Evolutionary conservation across 2,797 vertebrate species (phyloP), one percentile per base, ranked within the genome.

Genomic region (Tympanoctomys barrerae): DNA sequence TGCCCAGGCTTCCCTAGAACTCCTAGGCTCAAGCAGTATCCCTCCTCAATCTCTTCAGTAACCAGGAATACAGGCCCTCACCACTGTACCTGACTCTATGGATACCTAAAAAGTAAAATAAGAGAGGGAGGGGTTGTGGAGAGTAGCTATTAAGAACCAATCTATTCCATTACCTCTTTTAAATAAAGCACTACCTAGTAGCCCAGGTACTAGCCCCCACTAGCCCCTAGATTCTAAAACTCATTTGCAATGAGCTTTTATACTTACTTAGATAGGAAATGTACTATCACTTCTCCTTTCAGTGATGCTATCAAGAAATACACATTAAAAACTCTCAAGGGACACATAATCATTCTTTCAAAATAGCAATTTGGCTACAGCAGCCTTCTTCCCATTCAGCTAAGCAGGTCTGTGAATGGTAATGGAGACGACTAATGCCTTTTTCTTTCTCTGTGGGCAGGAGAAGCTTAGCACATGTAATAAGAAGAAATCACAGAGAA

Each of bases 321-420:
- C 79, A 80, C 94, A 97, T 96, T 71, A 66, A 96, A 96, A 94
- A 96, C 90, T 89, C 97, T 90, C 86, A 85, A 82, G 75, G 91
- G 96, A 95, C 33, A 86, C 80, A 96, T 96, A 91, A 95, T 96
- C 95, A 94, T 92, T 96, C 94, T 90, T 96, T 96, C 82, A 97
- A 93, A 95, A 94, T 57, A 97, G 95, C 95, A 94, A 92, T 96
- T 95, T 97, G 93, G 85, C 90, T 90, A 6, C 42, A 90, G 91
- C 57, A 64, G 61, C 26, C 82, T 62, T 84, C 86, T 96, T 90
- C 61, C 78, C 89, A 91, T 92, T 96, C 91, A 82, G 85, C 85
- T 92, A 85, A 96, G 89, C 46, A 92, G 92, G 85, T 87, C 79
- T 92, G 21, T 93, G 96, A 94, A 96, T 90, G 79, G 92, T 87